Conservation (phyloP, 2,888 invertebrate genomes). For the Oligia fasciuncula region DNA sequence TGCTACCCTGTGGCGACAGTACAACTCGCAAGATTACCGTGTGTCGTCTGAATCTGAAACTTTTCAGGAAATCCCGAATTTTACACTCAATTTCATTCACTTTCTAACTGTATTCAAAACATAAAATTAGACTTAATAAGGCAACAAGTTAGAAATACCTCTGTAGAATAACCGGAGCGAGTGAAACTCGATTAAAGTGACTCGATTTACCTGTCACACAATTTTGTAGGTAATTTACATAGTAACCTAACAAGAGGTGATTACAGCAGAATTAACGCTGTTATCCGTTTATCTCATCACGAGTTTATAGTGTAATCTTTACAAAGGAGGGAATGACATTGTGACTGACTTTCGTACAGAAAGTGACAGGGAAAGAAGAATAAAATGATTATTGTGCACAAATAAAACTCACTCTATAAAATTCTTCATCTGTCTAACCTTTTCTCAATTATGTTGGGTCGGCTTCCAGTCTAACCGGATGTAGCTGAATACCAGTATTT, state of each 20-base stretch:
- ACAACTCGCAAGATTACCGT: neutral
- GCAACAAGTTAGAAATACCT: constrained; percentile 9
- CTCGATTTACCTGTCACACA: constrained; percentile 14
- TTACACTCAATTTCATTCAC: neutral
- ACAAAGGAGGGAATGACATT: neutral
- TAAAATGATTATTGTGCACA: neutral
- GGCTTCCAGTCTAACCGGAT: too few relatives aligned
- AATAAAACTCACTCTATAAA: neutral
- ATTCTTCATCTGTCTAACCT: too few relatives aligned
- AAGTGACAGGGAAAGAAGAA: neutral
- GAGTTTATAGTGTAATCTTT: constrained; percentile 4
- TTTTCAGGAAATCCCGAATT: neutral
- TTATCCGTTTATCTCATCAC: constrained; percentile 21
- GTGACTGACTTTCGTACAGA: neutral
- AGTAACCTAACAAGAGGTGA: constrained; percentile 35
- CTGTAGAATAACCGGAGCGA: neutral
- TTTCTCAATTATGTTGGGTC: too few relatives aligned
- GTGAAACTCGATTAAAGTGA: constrained; percentile 26
- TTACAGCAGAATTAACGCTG: constrained; percentile 43
- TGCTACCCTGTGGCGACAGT: neutral
- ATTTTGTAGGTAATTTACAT: constrained; percentile 39
- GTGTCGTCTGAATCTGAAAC: constrained; percentile 6
- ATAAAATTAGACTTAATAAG: neutral
- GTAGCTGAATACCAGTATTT: too few relatives aligned
- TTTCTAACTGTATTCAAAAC: neutral